phyloP scores from a whole-genome alignment of 2,113 vertebrate genomes.

The Leiothrix lutea region DNA sequence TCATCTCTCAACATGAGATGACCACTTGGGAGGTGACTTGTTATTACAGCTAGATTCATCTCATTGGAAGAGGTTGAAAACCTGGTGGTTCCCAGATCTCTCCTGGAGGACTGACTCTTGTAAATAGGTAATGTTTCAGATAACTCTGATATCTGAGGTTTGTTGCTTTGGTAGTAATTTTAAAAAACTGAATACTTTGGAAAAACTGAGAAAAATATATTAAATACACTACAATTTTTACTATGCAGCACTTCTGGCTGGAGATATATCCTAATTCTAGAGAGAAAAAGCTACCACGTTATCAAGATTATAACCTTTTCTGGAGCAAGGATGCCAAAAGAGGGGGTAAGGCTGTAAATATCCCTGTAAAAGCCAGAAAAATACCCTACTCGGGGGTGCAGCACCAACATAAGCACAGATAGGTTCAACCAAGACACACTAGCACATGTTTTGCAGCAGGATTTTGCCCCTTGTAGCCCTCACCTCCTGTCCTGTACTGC shows the following conservation, averaged over 20 bases:
- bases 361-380: not conserved
- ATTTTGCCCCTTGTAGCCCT: not conserved
- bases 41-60: not conserved
- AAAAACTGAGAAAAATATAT: not conserved
- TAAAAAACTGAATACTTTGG: not conserved
- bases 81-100: not conserved
- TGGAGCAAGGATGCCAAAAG: not conserved
- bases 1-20: not conserved
- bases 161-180: not conserved
- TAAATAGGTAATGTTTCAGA: not conserved
- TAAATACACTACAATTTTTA: not conserved
- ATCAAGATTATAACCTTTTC: not conserved
- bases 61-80: not conserved
- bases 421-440: accelerated
- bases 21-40: not conserved
- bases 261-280: not conserved
- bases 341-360: not conserved
- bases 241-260: not conserved
- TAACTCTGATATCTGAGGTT: not conserved
- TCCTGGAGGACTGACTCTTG: not conserved
- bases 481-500: slow-evolving; percentile 72
- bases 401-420: accelerated
- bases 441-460: not conserved
- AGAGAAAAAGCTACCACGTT: not conserved
- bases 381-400: not conserved